Evolutionary conservation across 1,140 invertebrate species (phyloP).

Genomic region (Bradysia coprophila): DNA sequence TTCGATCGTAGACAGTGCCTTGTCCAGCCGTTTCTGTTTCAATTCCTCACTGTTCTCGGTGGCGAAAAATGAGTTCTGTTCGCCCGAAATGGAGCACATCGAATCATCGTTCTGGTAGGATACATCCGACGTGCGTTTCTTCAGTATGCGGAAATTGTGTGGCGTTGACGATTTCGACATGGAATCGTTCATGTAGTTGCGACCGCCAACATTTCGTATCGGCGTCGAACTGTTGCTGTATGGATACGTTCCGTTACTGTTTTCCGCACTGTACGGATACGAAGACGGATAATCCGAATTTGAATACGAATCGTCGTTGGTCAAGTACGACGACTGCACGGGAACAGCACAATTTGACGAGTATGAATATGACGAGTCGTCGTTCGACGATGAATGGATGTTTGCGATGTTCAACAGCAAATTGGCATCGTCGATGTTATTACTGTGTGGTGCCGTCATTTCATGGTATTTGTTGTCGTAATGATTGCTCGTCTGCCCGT

Average conservation of each 20-base stretch:
- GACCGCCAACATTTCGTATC: background rate
- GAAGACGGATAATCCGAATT: constrained; percentile 2
- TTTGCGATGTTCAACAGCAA: constrained; percentile 1
- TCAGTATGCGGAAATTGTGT: constrained; percentile 1
- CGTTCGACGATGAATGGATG: background rate
- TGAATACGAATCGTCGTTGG: background rate
- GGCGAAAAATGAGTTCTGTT: constrained; percentile 23
- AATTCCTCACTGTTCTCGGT: constrained; percentile 19
- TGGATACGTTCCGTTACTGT: background rate
- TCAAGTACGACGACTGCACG: background rate
- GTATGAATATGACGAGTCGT: background rate
- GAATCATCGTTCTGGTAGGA: constrained; percentile 5
- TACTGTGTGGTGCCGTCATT: background rate
- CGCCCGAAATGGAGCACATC: constrained; percentile 5
- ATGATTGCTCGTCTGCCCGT: background rate
- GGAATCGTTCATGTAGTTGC: background rate
- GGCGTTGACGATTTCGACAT: constrained; percentile 2
- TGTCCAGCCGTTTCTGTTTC: constrained; percentile 15
- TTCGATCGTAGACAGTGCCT: constrained; percentile 18
- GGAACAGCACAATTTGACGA: background rate
- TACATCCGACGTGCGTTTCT: background rate
- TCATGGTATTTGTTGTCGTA: background rate
- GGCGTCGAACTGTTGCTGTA: constrained; percentile 1
- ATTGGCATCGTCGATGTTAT: constrained; percentile 2
- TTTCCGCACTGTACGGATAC: background rate